These are phyloP conservation scores for Venustaconcha ellipsiformis DNA, from an alignment of 1,140 invertebrate genomes.

Conservation along the genomic window DNA sequence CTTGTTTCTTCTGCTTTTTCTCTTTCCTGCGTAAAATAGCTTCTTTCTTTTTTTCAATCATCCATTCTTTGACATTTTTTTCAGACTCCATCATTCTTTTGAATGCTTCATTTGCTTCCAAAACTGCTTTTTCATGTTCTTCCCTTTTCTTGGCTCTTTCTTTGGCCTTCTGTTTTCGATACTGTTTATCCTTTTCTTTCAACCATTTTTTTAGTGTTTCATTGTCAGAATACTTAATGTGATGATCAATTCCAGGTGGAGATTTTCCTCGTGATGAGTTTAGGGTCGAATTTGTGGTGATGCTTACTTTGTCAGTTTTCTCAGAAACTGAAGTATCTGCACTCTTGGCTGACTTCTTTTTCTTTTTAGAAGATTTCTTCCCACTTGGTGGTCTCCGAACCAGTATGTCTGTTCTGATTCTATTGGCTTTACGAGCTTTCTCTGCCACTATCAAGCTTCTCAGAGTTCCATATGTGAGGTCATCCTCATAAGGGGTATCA, in stretches of 20 bases:
- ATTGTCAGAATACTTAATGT: slow-evolving; percentile 41
- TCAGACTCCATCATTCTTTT: slow-evolving; percentile 39
- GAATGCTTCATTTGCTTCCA: slow-evolving; percentile 46
- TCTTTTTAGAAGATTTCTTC: slow-evolving; percentile 29
- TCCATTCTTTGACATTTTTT: slow-evolving; percentile 44
- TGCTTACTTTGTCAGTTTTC: slow-evolving; percentile 18
- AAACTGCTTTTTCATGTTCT: slow-evolving; percentile 40
- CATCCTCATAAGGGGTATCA: slow-evolving; percentile 18
- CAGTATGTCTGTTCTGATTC: slow-evolving; percentile 27
- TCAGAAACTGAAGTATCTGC: slow-evolving; percentile 18
- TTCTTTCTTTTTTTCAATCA: slow-evolving; percentile 37
- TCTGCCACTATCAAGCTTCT: slow-evolving; percentile 32
- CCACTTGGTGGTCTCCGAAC: slow-evolving; percentile 17
- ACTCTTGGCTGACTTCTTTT: slow-evolving; percentile 25
- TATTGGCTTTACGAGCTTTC: slow-evolving; percentile 20
- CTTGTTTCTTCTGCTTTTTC: slow-evolving; percentile 20
- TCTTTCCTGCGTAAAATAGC: slow-evolving; percentile 17
- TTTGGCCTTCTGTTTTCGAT: slow-evolving; percentile 35
- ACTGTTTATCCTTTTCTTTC: slow-evolving; percentile 44
- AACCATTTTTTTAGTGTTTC: slow-evolving; percentile 40
- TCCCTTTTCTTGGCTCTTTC: slow-evolving; percentile 40
- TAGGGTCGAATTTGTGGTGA: slow-evolving; percentile 13
- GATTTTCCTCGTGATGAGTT: slow-evolving; percentile 16
- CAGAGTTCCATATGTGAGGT: slow-evolving; percentile 33
- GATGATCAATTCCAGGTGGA: slow-evolving; percentile 26